A percentile compares a stretch with the other conserved stretches of the same genome.
Evolutionary conservation across 2,888 invertebrate genomes (phyloP).

Genomic region (Sesia bembeciformis): DNA sequence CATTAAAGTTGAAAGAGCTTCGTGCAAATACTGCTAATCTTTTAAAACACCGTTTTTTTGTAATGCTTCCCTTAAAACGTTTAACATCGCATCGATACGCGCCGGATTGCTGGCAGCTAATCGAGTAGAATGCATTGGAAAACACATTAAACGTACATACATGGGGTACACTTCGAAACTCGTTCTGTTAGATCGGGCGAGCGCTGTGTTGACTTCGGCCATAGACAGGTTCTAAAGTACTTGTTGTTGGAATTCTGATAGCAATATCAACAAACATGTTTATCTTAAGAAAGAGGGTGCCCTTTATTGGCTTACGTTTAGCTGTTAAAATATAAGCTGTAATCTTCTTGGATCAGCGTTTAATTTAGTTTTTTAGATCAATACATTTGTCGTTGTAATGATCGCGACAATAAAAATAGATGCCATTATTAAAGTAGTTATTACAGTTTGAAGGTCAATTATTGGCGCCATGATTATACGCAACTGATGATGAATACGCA

Average conservation of each 20-base stretch:
- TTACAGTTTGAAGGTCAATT: too few species aligned
- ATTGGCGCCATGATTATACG: background rate
- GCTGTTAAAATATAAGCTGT: background rate
- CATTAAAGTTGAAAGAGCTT: background rate
- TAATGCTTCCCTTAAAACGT: background rate
- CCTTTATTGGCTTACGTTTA: background rate
- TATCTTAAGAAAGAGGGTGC: conserved; percentile 17
- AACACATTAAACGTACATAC: conserved; percentile 26
- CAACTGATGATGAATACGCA: background rate
- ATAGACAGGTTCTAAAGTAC: conserved; percentile 38
- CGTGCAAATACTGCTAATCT: background rate
- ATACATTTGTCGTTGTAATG: too few species aligned
- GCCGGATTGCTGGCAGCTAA: conserved; percentile 36
- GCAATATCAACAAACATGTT: conserved; percentile 51
- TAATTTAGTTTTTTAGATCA: too few species aligned
- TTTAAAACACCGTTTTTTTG: background rate
- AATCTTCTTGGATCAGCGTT: too few species aligned
- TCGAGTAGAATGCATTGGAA: conserved; percentile 46
- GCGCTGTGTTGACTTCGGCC: conserved; percentile 40
- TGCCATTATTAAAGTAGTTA: too few species aligned
- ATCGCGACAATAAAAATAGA: too few species aligned
- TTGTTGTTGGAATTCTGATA: conserved; percentile 34
- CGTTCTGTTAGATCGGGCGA: conserved; percentile 34
- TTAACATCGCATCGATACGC: conserved; percentile 11
- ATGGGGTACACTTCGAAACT: conserved; percentile 35